Base-by-base conservation (phyloP, 2,888 invertebrate genomes). In the Xylophagus ater region DNA sequence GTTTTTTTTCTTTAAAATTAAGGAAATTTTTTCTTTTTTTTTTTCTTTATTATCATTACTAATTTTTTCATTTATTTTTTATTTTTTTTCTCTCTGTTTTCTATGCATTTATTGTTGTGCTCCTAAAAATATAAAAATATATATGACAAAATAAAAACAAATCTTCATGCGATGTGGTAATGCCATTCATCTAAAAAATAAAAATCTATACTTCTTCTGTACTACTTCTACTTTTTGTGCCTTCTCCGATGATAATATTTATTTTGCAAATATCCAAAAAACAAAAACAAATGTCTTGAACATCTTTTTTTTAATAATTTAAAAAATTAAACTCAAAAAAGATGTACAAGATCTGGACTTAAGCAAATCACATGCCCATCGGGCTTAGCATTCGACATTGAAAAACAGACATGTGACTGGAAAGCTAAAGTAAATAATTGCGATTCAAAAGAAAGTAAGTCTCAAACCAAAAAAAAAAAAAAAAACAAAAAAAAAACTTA, bases 401-500 rank as follows among this genome's bases (percentile, higher is more conserved):
- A 87, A 75, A 90, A 89, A 78, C 92, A 92, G 77, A 92, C 90
- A 69, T 92, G 92, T 75, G 89, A 92, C 79, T 92, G 92, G 92
- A 90, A 89, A 79, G 88, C 87, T 76, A 88, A 90, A 81, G 92
- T 92, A 76, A 80, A 74, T 76, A 90, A 84, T 81, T 92, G 90
- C 81, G 84, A 88, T 76, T 83, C 81, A 74, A 77, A 88, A 70
- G 89, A 90, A 81, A 90, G 90, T 92, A 87, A 89, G 89, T 82
- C 73, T 63, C 66, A 65, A 59, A 54, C 48, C 47, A 52, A 49
- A 38, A 26, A 33, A 34, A 40, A 43, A 44, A 46, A 47, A 43
- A 40, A 42, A 38, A 41, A 47, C 42, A 47, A 36, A 33, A 34
- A 19, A 30, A 43, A 35, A 35, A 33, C 9, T 30, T 30, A 15